Evolutionary conservation across 2,113 vertebrate genomes (phyloP), one percentile per base, ranked within the genome.

Genomic region (Oenanthe oenanthe): DNA sequence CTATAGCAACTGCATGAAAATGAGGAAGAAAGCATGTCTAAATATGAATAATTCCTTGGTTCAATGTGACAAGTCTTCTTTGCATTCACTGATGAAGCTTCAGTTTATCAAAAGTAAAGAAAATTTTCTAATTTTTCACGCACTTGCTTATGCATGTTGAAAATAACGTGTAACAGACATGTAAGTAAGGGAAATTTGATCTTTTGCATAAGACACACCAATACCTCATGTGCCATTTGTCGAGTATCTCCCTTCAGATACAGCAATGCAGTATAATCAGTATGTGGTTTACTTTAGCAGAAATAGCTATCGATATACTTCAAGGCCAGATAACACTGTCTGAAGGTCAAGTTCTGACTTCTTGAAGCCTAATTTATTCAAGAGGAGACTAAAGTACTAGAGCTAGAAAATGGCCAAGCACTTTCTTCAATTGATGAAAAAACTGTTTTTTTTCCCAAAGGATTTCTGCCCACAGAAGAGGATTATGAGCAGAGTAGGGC

Each of bases 321-420:
- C 84, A 94, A 93, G 95, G 92, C 83, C 88, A 60, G 65, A 79
- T 92, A 94, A 92, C 75, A 82, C 31, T 91, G 67, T 71, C 57
- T 86, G 83, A 88, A 97, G 95, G 95, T 96, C 82, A 97, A 93
- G 92, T 91, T 93, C 75, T 95, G 80, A 81, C 90, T 93, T 94
- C 78, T 92, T 88, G 74, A 96, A 93, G 83, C 65, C 78, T 93
- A 93, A 95, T 96, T 95, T 96, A 97, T 97, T 95, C 96, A 94
- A 96, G 82, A 96, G 91, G 68, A 90, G 34, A 89, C 75, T 95
- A 86, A 95, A 93, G 78, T 83, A 93, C 50, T 56, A 77, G 60
- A 90, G 72, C 88, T 82, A 95, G 90, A 94, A 96, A 96, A 96
- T 91, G 92, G 85, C 67, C 80, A 87, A 89, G 80, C 73, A 95